Conservation (phyloP, 2,888 invertebrate genomes). For the Sinodicranocentrus sp. region DNA sequence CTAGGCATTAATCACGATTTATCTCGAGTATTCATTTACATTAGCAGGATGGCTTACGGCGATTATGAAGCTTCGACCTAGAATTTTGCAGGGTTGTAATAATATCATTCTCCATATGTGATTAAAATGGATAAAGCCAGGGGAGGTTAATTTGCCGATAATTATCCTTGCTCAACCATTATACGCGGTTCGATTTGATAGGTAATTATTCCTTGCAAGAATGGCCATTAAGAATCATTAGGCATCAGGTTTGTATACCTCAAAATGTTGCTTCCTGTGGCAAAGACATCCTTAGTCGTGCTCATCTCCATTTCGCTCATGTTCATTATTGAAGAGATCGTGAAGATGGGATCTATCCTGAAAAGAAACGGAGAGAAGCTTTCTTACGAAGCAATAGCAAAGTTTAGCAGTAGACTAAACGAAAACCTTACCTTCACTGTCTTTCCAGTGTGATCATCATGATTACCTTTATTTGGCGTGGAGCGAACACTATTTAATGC, state of each 20-base stretch:
- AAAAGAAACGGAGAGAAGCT: no score
- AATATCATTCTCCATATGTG: no score
- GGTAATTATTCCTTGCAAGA: conserved; percentile 19
- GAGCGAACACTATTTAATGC: background rate
- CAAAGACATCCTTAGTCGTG: background rate
- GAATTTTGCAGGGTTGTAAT: no score
- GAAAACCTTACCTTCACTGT: background rate
- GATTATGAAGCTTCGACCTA: no score
- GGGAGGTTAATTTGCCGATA: no score
- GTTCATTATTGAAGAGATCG: background rate
- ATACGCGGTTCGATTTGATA: background rate
- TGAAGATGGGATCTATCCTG: background rate
- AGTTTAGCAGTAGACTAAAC: no score
- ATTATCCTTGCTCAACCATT: no score
- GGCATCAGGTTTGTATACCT: background rate
- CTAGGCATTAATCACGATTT: no score
- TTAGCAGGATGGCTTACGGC: no score
- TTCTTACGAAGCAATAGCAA: no score
- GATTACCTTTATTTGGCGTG: conserved; percentile 32
- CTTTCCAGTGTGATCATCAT: background rate
- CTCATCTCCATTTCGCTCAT: background rate
- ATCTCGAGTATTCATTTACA: no score
- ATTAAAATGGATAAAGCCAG: no score
- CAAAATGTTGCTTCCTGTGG: background rate
- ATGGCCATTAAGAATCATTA: conserved; percentile 50